Evolutionary conservation across 2,113 vertebrate species (phyloP).

Genomic region (Ammospiza caudacuta): DNA sequence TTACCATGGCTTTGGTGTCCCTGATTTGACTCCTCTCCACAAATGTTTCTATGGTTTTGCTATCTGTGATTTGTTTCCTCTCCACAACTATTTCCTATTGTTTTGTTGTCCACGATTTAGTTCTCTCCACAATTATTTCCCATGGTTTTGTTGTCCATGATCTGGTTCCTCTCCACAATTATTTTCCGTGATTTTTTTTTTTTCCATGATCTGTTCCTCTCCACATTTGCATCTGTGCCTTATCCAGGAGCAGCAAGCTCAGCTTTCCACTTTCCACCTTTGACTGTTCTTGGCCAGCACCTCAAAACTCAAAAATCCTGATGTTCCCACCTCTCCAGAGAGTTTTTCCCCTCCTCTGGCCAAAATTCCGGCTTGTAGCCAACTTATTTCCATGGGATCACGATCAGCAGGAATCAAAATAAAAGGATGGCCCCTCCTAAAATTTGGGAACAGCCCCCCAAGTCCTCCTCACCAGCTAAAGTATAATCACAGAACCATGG

Average conservation of each 20-base stretch:
- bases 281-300: not conserved
- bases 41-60: accelerated
- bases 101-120: accelerated
- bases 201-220: not conserved
- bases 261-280: not conserved
- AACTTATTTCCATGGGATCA: not conserved
- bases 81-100: not conserved
- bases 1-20: not conserved
- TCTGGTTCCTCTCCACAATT: accelerated
- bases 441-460: not conserved
- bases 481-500: not conserved
- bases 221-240: no score
- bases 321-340: not conserved
- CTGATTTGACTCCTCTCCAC: accelerated
- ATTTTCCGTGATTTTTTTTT: not conserved
- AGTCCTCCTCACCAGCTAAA: not conserved
- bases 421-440: not conserved
- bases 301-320: not conserved
- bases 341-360: not conserved
- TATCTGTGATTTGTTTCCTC: accelerated
- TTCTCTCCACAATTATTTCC: accelerated
- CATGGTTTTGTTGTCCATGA: accelerated
- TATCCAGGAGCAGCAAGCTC: not conserved
- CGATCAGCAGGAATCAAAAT: not conserved
- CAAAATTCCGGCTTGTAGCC: not conserved